Base-by-base conservation (phyloP, 2,888 invertebrate genomes). In the Apocheima hispidaria region DNA sequence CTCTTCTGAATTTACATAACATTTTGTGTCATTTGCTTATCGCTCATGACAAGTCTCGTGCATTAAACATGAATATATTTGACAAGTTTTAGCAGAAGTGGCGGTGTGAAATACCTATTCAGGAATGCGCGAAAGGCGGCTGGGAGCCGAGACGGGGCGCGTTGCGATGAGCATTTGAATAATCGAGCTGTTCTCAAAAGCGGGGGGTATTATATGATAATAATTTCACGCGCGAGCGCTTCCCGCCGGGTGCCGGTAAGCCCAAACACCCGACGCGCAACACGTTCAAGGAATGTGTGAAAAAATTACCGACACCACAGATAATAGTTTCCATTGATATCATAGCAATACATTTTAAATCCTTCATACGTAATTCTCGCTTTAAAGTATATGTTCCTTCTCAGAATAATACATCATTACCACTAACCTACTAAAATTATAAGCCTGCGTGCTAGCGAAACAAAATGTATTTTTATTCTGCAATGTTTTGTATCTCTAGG, bases 1-100 rank as follows among this genome's bases (percentile, higher is more conserved):
- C 83, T 82, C 82, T 83, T 84, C 84, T 79, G 83, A 85, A 92
- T 91, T 90, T 86, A 89, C 89, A 91, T 90, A 89, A 87, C 90
- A 88, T 90, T 89, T 91, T 90, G 86, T 88, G 88, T 91, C 88
- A 90, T 91, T 92, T 87, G 88, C 90, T 91, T 91, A 91, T 91
- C 91, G 87, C 79, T 85, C 85, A 84, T 90, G 90, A 89, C 88
- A 88, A 86, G 83, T 84, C 84, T 84, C 79, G 88, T 85, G 84
- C 86, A 90, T 88, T 87, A 88, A 81, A 84, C 86, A 83, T 84
- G 88, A 90, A 90, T 89, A 88, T 84, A 87, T 87, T 89, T 88
- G 88, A 90, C 84, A 89, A 88, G 86, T 87, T 87, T 90, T 83
- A 84, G 83, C 82, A 78, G 76, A 78, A 76, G 72, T 79, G 77